Evolutionary conservation across 1,140 invertebrate genomes (phyloP), one percentile per base, ranked within the genome.

Genomic region (Lineus longissimus): DNA sequence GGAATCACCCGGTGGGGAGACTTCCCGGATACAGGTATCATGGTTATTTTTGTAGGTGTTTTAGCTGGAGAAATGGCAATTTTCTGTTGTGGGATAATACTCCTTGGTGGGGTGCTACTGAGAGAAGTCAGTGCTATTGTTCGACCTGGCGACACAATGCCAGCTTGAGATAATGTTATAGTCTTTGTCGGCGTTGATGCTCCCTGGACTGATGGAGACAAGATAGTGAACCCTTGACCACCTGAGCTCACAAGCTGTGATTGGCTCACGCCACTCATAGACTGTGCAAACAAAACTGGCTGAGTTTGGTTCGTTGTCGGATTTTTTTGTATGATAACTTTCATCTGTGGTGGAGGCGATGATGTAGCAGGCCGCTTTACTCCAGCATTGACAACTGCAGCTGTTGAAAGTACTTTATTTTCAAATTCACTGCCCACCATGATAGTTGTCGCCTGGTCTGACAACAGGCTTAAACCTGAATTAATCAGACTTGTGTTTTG

Each of bases 111-210:
- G 23, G 78, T 72, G 2, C 71, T 70, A 45, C 67, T 67, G 36
- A 62, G 54, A 19, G 59, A 66, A 47, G 70, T 67, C 40, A 72
- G 61, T 17, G 76, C 67, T 62, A 66, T 67, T 55, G 75, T 70
- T 33, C 72, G 69, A 45, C 64, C 67, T 13, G 75, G 73, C 9
- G 78, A 77, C 25, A 77, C 55, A 23, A 77, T 73, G 25, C 74
- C 75, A 56, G 75, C 73, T 76, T 89, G 88, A 62, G 86, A 86
- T 54, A 89, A 80, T 11, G 87, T 89, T 51, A 90, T 87, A 15
- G 88, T 79, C 84, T 90, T 91, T 41, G 86, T 85, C 13, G 87
- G 85, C 67, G 74, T 73, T 47, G 67, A 57, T 51, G 65, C 30
- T 51, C 55, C 33, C 17, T 33, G 31, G 23, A 43, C 55, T 59